Evolutionary conservation across 2,797 vertebrate genomes (phyloP).

Genomic region (Pagetopsis macropterus): DNA sequence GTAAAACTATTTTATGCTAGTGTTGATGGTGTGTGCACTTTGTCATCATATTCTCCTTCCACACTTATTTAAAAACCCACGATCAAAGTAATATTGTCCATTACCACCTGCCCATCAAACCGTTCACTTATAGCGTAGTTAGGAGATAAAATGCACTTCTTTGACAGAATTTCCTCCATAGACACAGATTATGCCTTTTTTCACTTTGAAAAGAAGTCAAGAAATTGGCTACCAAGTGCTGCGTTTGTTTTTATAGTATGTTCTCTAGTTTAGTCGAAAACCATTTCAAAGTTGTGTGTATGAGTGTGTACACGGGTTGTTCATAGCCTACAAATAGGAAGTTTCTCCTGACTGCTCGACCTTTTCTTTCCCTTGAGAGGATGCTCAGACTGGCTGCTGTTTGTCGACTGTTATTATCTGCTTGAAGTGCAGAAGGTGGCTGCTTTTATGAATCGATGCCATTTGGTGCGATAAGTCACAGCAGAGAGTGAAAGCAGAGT

Average conservation of each 20-base stretch:
- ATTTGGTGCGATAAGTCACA: conserved; percentile 9
- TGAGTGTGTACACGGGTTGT: conserved; percentile 55
- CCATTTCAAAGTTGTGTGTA: conserved; percentile 62
- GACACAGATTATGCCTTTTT: conserved; percentile 59
- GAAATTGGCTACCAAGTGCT: conserved; percentile 54
- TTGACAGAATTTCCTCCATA: conserved; percentile 51
- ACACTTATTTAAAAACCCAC: conserved; percentile 57
- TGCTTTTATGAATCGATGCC: conserved; percentile 5
- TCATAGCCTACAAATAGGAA: conserved; percentile 43
- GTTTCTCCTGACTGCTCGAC: conserved; percentile 37
- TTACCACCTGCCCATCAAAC: conserved; percentile 50
- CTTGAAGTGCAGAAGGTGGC: conserved; percentile 10
- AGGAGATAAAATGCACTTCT: conserved; percentile 54
- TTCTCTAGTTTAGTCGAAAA: conserved; percentile 58
- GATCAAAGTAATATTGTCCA: conserved; percentile 59
- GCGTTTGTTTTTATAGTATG: conserved; percentile 56
- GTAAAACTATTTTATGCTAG: conserved; percentile 80
- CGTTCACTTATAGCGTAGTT: conserved; percentile 63
- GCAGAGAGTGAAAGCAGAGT: conserved; percentile 9
- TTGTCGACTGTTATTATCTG: conserved; percentile 44
- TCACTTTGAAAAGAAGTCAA: conserved; percentile 52
- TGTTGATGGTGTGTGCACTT: conserved; percentile 81
- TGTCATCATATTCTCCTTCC: conserved; percentile 73
- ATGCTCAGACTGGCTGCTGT: conserved; percentile 36
- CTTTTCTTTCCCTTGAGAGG: conserved; percentile 15